Base-by-base conservation (phyloP, 2,888 invertebrate species). In the Smittia sp. region DNA sequence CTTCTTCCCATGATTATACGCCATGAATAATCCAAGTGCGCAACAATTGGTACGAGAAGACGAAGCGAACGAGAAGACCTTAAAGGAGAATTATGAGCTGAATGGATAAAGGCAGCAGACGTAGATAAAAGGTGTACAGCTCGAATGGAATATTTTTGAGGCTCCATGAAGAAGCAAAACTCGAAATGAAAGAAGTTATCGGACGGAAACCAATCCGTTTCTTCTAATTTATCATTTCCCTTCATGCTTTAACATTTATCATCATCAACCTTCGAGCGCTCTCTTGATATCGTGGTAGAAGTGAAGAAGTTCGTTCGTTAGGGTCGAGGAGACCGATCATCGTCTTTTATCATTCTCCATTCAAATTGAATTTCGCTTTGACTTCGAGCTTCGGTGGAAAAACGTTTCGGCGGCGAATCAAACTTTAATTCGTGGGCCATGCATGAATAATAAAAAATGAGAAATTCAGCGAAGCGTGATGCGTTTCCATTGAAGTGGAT, bases 381-480 rank as follows among this genome's bases (percentile, higher is more conserved):
- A 6, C 3, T n/a, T 13, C n/a, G 18, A 46, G 18, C 52, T 58
- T 63, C 63, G n/a, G 15, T 24, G n/a, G 63, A 63, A 63, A 25
- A 25, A n/a, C 18, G 52, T 6, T 46, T 46, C 46, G 46, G 46
- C 15, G 4, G 46, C 32, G 32, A 32, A 32, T 46, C 6, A 46
- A 13, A 25, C 62, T 72, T 54, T 72, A 72, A 72, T 72, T 72
- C 72, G 72, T 72, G 72, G 72, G 52, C 72, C 72, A 62, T 72
- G 72, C 72, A 72, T 72, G 62, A 32, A 72, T 62, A 72, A 72
- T 62, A 58, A 38, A 72, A 72, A 72, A 72, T 72, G 72, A 72
- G 72, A 72, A 72, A 72, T 62, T 62, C 72, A 72, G n/a, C 72
- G 72, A 58, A 72, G 54, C 72, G 72, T 72, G 72, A 72, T 72